Base-by-base conservation (phyloP, 2,113 vertebrate genomes). In the Pleuronectes platessa region DNA sequence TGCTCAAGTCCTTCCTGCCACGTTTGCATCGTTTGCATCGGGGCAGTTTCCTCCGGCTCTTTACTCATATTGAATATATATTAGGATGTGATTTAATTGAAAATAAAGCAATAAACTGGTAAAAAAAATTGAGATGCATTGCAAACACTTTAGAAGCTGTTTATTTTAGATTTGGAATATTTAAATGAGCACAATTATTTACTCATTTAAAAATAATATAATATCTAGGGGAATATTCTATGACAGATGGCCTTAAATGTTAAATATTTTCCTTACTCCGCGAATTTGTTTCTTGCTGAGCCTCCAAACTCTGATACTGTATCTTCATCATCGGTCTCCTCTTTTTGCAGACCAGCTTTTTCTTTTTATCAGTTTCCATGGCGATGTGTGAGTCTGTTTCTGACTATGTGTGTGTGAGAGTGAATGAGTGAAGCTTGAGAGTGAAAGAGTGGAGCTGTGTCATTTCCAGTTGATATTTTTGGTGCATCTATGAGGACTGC, bases 281-380 rank as follows among this genome's bases (percentile, higher is more conserved):
- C 31, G 3, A 15, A 68, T 55, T 12, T 35, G 11, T 63, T 72
- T 84, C 71, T 45, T 70, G 54, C 68, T 76, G 79, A 82, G 56
- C 61, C 14, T 68, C 54, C 42, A 62, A 73, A 60, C 85, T 78
- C 45, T 69, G 35, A 5, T 49, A 26, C 31, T 64, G 42, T 82
- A 56, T 78, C 8, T 81, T 71, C 81, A 79, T 85, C 76, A 67
- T 86, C 85, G 82, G 64, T 84, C 45, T 49, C 47, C 75, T 79
- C 35, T 78, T 78, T 80, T 54, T 81, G 40, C 74, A 74, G 47
- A 65, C 68, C 67, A 61, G 74, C 82, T 87, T 88, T 91, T 92
- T 89, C 91, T 92, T 92, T 42, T 40, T 90, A 92, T 92, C 92
- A 89, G 90, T 92, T 91, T 90, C 91, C 91, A 92, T 93, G 91